A percentile compares a stretch with the other conserved stretches of the same genome.
These are phyloP conservation scores for Mus pahari DNA, from an alignment of 2,113 vertebrate genomes.

Conservation along the genomic window DNA sequence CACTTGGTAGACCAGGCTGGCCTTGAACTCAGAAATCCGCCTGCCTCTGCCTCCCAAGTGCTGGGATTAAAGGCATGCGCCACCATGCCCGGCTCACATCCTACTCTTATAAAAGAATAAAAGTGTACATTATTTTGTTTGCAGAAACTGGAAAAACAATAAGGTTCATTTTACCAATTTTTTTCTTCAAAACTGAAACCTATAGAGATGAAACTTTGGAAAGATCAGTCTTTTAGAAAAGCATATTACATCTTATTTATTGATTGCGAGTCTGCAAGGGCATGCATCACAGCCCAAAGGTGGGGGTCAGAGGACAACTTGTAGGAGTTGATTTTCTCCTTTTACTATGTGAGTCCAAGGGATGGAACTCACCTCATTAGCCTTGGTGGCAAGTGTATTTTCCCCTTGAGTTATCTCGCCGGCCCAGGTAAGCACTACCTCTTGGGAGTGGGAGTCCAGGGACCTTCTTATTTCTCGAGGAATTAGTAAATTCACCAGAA, in stretches of 20 bases:
- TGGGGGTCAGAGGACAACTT: not conserved
- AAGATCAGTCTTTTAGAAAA: not conserved
- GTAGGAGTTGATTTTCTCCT: not conserved
- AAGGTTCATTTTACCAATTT: not conserved
- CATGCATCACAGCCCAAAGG: not conserved
- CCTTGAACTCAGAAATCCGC: no score
- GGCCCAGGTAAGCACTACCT: not conserved
- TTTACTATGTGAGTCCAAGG: not conserved
- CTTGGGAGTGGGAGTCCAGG: not conserved
- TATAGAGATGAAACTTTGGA: conserved; percentile 35
- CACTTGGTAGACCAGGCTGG: no score
- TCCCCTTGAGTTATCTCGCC: not conserved
- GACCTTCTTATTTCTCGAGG: not conserved
- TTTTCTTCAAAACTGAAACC: conserved; percentile 30
- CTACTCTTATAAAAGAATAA: conserved; percentile 24
- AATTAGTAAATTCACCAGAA: not conserved
- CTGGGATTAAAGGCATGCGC: no score
- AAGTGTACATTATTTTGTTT: not conserved
- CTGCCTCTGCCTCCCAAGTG: no score
- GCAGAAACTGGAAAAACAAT: conserved; percentile 44
- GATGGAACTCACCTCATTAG: not conserved
- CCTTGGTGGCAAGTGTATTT: not conserved
- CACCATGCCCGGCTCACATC: no score
- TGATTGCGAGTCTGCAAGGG: no score
- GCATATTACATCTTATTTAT: not conserved